A percentile compares a stretch with the other conserved stretches of the same genome.
phyloP scores from a whole-genome alignment of 2,113 vertebrate species.

The Muscicapa adusta region DNA sequence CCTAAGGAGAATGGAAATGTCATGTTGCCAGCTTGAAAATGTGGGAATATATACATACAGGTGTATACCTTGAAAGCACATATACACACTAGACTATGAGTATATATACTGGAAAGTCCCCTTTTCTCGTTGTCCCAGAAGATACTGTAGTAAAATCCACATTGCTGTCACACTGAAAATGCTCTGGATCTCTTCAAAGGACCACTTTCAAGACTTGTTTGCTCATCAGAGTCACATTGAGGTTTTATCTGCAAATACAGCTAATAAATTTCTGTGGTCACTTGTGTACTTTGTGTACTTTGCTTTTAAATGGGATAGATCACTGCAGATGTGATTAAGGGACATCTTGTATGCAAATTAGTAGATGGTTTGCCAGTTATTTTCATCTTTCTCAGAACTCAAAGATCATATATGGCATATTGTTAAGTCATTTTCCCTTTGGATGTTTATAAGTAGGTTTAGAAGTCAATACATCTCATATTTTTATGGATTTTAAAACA shows the following conservation, averaged over 20 bases:
- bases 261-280: neutral
- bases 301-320: neutral
- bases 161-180: neutral
- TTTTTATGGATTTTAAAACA: neutral
- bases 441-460: neutral
- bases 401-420: neutral
- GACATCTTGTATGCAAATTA: neutral
- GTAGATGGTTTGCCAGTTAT: neutral
- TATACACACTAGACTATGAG: neutral
- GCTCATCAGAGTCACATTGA: neutral
- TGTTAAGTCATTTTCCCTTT: neutral
- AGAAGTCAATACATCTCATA: neutral
- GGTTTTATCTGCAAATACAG: neutral
- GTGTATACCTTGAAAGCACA: neutral
- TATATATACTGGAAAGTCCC: neutral
- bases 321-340: neutral
- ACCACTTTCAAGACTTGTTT: neutral
- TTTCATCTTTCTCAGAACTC: neutral
- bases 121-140: neutral
- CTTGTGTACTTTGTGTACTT: neutral
- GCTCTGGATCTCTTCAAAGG: neutral
- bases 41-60: fast-evolving
- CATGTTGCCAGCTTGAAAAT: neutral
- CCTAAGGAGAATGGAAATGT: neutral
- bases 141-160: neutral